phyloP scores from a whole-genome alignment of 2,888 invertebrate genomes.

The Heliothis peltigera region DNA sequence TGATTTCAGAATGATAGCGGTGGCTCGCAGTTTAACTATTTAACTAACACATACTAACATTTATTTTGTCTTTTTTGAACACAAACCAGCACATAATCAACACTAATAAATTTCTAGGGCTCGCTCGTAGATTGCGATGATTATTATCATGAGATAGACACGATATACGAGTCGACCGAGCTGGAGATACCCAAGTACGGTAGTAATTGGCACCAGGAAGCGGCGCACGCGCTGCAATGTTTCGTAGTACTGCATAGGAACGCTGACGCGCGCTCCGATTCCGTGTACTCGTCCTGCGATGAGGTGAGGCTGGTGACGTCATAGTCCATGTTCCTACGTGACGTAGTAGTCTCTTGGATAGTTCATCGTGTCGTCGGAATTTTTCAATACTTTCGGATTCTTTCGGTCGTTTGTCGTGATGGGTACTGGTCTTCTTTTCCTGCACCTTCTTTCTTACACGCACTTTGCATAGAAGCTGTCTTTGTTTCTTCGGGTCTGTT shows the following conservation, averaged over 20 bases:
- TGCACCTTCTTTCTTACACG: constrained; percentile 17
- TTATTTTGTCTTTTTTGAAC: neutral
- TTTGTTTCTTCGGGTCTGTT: constrained; percentile 2
- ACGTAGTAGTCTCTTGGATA: constrained; percentile 27
- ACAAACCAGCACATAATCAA: constrained; percentile 53
- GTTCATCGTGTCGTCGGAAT: constrained; percentile 18
- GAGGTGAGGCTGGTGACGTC: constrained; percentile 66
- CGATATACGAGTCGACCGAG: constrained; percentile 82
- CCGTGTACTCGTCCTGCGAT: constrained; percentile 67
- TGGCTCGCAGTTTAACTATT: neutral
- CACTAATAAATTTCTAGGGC: constrained; percentile 63
- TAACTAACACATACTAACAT: constrained; percentile 26
- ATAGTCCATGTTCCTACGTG: constrained; percentile 16
- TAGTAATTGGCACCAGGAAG: constrained; percentile 72
- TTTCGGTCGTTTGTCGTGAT: neutral
- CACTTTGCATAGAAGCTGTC: neutral
- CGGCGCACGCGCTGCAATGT: constrained; percentile 72
- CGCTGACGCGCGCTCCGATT: constrained; percentile 66
- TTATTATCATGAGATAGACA: constrained; percentile 82
- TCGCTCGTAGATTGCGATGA: constrained; percentile 69
- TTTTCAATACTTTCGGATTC: constrained; percentile 12
- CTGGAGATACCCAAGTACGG: constrained; percentile 68
- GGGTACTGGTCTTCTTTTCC: constrained; percentile 6
- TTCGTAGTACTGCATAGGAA: constrained; percentile 72
- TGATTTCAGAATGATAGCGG: neutral